Base-by-base conservation (phyloP, 2,113 vertebrate species). In the Fulmarus glacialis region DNA sequence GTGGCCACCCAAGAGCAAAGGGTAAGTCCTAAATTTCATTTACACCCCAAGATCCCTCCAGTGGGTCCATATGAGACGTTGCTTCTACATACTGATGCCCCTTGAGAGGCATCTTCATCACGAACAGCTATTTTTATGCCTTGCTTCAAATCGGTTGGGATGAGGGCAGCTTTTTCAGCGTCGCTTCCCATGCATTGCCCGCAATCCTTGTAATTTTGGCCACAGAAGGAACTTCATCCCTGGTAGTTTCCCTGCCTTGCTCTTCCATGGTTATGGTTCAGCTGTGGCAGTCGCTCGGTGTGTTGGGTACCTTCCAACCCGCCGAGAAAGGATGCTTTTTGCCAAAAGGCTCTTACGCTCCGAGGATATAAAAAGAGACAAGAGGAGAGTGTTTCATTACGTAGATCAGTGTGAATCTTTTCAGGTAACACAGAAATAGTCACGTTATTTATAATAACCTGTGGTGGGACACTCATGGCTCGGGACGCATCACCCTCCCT, bases 1-100 rank as follows among this genome's bases (percentile, higher is more conserved):
- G 99, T 99, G 80, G 99, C 99, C 96, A 99, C 99, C 50, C 99
- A 99, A 96, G 99, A 99, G 97, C 99, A 99, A 97, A 99, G 99
- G 98, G 99, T 99, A 98, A 97, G 99, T 98, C 79, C 80, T 45
- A 15, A 32, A 52, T 74, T 71, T 50, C 66, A 1, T 2, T 15
- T 60, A 18, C 40, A 29, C 3, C 3, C 66, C 42, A 5, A 21
- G 17, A 48, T 43, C 36, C 32, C 19, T 80, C 24, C n/a, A 9
- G 6, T 6, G 21, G n/a, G 10, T 77, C 38, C 1, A 0, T 17
- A 7, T 6, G 19, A 50, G 56, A 50, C 21, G 24, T 66, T 17
- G 5, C 16, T 60, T 40, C 53, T 48, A 8, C 0, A 0, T 30
- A 11, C 12, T 0, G 2, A 8, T 30, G 50, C 9, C 40, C 40